A percentile compares a stretch with the other conserved stretches of the same genome.
These are phyloP conservation scores for Coluber constrictor DNA, from an alignment of 2,797 vertebrate genomes.

Conservation along the genomic window DNA sequence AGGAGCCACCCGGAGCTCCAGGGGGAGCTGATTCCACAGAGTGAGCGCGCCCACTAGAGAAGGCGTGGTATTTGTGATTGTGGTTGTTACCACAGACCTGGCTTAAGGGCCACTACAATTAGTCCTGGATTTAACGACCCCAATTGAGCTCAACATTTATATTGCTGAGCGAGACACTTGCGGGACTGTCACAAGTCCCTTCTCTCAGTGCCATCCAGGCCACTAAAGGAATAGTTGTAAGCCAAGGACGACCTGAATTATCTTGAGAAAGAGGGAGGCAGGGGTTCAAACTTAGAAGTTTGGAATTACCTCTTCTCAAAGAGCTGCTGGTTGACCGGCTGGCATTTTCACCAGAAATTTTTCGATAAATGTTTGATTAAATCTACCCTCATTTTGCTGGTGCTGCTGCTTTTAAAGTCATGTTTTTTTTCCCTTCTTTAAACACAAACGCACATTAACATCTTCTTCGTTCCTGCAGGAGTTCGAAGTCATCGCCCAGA, in stretches of 20 bases:
- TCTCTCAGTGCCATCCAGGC: too few relatives aligned
- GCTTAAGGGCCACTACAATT: background rate
- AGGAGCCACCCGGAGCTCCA: too few relatives aligned
- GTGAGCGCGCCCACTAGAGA: too few relatives aligned
- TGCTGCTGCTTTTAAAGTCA: background rate
- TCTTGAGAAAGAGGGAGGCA: background rate
- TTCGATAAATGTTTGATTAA: background rate
- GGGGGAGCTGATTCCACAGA: too few relatives aligned
- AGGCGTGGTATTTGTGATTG: background rate
- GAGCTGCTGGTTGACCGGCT: background rate
- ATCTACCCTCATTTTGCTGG: background rate
- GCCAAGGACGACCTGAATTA: background rate
- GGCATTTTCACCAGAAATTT: background rate
- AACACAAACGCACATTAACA: background rate
- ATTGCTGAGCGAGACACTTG: background rate
- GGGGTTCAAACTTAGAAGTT: background rate
- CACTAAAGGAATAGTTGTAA: background rate
- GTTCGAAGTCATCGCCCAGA: slow-evolving; percentile 93
- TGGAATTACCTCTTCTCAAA: background rate
- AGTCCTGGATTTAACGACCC: background rate
- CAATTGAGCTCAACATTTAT: background rate
- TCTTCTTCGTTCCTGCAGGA: slow-evolving; percentile 72
- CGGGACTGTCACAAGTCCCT: too few relatives aligned
- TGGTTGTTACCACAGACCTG: fast-evolving
- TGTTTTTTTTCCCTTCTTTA: too few relatives aligned